phyloP scores from a whole-genome alignment of 2,888 invertebrate species.

The Monoplex corrugatus region DNA sequence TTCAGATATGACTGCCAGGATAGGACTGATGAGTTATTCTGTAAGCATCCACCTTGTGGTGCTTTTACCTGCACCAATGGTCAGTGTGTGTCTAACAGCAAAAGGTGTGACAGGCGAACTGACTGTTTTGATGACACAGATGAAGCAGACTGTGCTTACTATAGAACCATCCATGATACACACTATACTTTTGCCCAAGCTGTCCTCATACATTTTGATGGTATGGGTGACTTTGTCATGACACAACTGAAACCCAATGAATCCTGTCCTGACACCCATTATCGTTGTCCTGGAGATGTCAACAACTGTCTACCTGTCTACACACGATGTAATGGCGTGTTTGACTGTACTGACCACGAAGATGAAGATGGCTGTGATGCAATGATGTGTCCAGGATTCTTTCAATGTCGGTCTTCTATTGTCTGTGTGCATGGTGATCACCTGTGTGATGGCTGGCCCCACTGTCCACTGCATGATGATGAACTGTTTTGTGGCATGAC shows the following conservation, averaged over 20 bases:
- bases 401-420: slow-evolving; percentile 39
- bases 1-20: background rate
- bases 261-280: slow-evolving; percentile 28
- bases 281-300: slow-evolving; percentile 26
- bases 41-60: background rate
- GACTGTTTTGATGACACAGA: slow-evolving; percentile 9
- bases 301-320: slow-evolving; percentile 19
- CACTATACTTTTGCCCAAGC: background rate
- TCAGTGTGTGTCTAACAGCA: background rate
- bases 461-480: slow-evolving; percentile 38
- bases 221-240: background rate
- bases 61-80: background rate
- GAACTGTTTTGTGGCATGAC: slow-evolving; percentile 38
- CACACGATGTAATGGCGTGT: slow-evolving; percentile 1
- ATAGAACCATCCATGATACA: background rate
- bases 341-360: slow-evolving; percentile 4
- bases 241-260: background rate
- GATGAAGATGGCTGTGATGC: slow-evolving; percentile 21
- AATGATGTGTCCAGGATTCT: slow-evolving; percentile 24
- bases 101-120: background rate
- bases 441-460: slow-evolving; percentile 20
- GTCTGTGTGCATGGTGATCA: slow-evolving; percentile 47
- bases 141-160: background rate
- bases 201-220: background rate
- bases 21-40: slow-evolving; percentile 18